Evolutionary conservation across 2,888 invertebrate genomes (phyloP), one percentile per base, ranked within the genome.

Genomic region (Ypsolopha sequella): DNA sequence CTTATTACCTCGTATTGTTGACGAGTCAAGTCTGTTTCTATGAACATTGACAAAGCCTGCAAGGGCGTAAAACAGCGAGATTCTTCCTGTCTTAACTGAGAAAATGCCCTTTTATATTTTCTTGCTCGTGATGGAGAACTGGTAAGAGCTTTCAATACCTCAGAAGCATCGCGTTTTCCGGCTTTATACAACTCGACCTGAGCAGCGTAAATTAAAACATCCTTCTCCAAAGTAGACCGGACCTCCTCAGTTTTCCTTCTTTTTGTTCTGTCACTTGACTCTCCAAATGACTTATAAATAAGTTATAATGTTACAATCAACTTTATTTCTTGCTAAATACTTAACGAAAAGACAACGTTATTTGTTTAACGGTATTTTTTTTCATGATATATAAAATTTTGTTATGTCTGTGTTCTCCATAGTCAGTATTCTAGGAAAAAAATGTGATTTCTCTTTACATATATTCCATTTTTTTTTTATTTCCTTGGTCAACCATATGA

Each of bases 201-300:
- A 24, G 53, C 51, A 43, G 54, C 52, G 41, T 50, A 44, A 45
- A 48, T 35, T 6, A 55, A 39, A 13, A 50, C 33, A 33, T 36
- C 50, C 2, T 48, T 36, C 10, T 50, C 49, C 7, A 43, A 34
- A 34, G 36, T 50, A 47, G 49, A 47, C 13, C 55, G 50, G 11
- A 57, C 14, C 11, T 54, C 54, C 50, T 56, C 52, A 48, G 57
- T 58, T 56, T 59, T 55, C 38, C 58, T 50, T 33, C 54, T 45
- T 53, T 58, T 57, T 34, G 43, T 57, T 35, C 55, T 51, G 43
- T 58, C 56, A 51, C 54, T 57, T 10, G 51, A 54, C n/a, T 59
- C 55, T 38, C n/a, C 36, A 51, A 59, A 59, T 36, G 48, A 47
- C 41, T 59, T 24, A 24, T n/a, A n/a, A n/a, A n/a, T n/a, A n/a